These are phyloP conservation scores for Penaeus japonicus DNA, from an alignment of 1,140 invertebrate genomes.

Conservation along the genomic window DNA sequence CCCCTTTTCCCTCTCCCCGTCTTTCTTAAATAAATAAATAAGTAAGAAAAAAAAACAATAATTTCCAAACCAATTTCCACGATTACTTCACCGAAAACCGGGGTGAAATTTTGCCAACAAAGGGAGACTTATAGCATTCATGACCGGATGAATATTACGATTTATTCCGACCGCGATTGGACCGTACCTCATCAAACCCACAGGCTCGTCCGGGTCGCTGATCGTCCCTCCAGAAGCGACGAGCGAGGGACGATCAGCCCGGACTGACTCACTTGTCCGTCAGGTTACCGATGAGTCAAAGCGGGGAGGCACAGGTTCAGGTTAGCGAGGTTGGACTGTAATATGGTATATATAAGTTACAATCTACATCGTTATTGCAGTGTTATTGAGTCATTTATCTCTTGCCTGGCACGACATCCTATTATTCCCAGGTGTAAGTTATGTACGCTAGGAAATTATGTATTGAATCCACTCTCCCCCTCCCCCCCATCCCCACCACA, in stretches of 20 bases:
- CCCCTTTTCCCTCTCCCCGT: too few relatives aligned
- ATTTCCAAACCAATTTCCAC: not conserved
- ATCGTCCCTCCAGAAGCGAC: not conserved
- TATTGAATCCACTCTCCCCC: slow-evolving; percentile 45
- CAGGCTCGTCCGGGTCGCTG: too few relatives aligned
- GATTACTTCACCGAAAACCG: not conserved
- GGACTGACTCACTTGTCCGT: not conserved
- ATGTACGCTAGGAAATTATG: slow-evolving; percentile 47
- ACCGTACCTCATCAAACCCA: not conserved
- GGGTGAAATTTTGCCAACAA: slow-evolving; percentile 13
- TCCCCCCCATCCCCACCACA: slow-evolving; percentile 20
- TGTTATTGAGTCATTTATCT: slow-evolving; percentile 56
- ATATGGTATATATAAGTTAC: slow-evolving; percentile 53
- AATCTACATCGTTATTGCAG: slow-evolving; percentile 50
- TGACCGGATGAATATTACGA: not conserved
- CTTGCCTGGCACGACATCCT: slow-evolving; percentile 52
- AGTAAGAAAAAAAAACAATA: not conserved
- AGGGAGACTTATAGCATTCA: not conserved
- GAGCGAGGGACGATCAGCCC: not conserved
- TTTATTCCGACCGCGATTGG: not conserved
- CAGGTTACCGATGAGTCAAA: not conserved
- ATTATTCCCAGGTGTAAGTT: slow-evolving; percentile 53
- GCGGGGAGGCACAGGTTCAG: not conserved
- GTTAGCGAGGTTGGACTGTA: slow-evolving; percentile 10
- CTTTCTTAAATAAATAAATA: not conserved